Evolutionary conservation across 2,888 invertebrate genomes (phyloP).

Genomic region (Teinopalpus imperialis): DNA sequence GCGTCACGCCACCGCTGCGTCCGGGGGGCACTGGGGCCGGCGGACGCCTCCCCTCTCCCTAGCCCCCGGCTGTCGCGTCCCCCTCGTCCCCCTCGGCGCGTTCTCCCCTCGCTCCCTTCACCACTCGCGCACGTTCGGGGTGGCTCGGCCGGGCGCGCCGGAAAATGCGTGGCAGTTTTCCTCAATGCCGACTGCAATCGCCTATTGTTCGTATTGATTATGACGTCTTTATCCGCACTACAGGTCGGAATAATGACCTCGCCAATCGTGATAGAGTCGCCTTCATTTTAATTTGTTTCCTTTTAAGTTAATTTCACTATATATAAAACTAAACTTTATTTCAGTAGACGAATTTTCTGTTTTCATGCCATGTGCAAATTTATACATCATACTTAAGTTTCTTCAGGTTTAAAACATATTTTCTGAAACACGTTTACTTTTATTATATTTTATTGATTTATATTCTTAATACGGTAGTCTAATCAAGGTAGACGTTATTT

Average conservation of each 20-base stretch:
- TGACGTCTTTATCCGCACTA: slow-evolving; percentile 37
- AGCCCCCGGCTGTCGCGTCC: slow-evolving; percentile 41
- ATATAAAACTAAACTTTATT: no score
- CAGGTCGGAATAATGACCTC: slow-evolving; percentile 27
- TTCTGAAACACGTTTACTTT: no score
- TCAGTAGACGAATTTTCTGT: no score
- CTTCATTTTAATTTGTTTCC: no score
- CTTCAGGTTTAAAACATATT: no score
- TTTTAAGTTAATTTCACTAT: no score
- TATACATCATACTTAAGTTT: no score
- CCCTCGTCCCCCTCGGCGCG: slow-evolving; percentile 38
- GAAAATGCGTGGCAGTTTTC: slow-evolving; percentile 74
- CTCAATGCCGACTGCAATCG: slow-evolving; percentile 61
- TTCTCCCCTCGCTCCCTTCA: slow-evolving; percentile 38
- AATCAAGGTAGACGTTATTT: no score
- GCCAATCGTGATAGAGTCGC: neutral
- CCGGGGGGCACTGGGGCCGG: slow-evolving; percentile 73
- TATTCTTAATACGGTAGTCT: no score
- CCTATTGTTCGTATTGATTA: slow-evolving; percentile 55
- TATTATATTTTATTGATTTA: no score
- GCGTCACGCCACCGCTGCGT: slow-evolving; percentile 78
- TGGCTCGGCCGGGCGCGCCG: slow-evolving; percentile 51
- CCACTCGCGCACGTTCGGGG: slow-evolving; percentile 45
- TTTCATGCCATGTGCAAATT: no score
- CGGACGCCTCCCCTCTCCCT: slow-evolving; percentile 46